These are phyloP conservation scores for Myopa tessellatipennis DNA, from an alignment of 2,888 invertebrate genomes.

Conservation along the genomic window DNA sequence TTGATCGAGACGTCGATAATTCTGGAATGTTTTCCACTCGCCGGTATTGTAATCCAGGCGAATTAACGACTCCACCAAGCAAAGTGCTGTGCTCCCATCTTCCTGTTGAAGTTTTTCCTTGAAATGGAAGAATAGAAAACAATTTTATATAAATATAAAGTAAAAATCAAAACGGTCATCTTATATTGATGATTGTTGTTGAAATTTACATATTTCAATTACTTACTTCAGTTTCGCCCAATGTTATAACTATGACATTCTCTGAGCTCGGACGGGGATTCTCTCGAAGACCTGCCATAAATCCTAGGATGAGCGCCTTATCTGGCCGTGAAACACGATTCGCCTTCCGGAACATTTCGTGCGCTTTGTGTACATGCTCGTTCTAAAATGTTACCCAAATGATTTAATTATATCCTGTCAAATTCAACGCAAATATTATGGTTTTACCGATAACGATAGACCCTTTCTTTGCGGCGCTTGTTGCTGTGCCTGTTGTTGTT, in stretches of 20 bases:
- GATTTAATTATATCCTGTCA: neutral
- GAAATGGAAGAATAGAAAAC: constrained; percentile 17
- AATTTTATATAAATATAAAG: neutral
- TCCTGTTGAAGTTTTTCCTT: constrained; percentile 86
- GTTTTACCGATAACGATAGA: constrained; percentile 65
- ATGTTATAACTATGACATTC: constrained; percentile 94
- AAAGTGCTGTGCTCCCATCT: constrained; percentile 79
- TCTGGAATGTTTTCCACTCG: constrained; percentile 96
- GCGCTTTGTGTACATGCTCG: constrained; percentile 96
- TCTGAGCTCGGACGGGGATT: constrained; percentile 98
- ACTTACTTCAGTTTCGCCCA: constrained; percentile 83
- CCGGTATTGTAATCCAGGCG: constrained; percentile 99
- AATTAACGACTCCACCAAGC: constrained; percentile 86
- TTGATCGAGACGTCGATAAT: constrained; percentile 81
- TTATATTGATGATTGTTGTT: no score
- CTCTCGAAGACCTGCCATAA: constrained; percentile 98
- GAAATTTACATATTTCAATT: constrained; percentile 6
- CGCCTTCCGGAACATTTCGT: constrained; percentile 96
- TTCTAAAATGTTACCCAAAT: constrained; percentile 72
- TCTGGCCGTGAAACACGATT: constrained; percentile 96
- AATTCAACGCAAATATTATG: neutral
- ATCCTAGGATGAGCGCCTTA: constrained; percentile 96
- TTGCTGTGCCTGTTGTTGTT: constrained; percentile 65
- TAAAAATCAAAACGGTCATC: no score
- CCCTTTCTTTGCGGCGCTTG: constrained; percentile 64